Percentiles rank a stretch among this genome's conserved stretches.
Conservation (phyloP, 2,113 vertebrate genomes). For the Eretmochelys imbricata region DNA sequence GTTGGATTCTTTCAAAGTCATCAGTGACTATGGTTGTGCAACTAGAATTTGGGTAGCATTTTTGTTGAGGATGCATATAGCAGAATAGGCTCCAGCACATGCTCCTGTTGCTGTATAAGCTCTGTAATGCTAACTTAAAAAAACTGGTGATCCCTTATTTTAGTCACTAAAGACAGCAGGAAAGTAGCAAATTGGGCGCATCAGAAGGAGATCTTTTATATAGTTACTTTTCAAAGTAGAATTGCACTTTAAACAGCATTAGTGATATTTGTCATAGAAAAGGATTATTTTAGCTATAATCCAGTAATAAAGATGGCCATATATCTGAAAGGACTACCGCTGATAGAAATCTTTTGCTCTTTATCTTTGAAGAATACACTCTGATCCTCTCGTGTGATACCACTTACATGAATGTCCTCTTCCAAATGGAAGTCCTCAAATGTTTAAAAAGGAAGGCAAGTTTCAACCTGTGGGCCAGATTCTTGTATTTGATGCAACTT, state of each 20-base stretch:
- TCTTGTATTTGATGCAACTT: background rate
- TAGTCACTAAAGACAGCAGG: background rate
- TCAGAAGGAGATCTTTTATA: background rate
- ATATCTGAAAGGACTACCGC: background rate
- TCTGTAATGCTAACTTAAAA: background rate
- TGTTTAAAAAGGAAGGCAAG: background rate
- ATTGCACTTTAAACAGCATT: background rate
- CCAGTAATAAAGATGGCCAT: accelerated
- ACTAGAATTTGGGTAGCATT: background rate
- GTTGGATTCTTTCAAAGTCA: background rate
- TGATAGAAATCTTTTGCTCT: background rate
- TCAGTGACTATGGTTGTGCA: background rate
- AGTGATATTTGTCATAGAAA: background rate
- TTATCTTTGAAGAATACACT: background rate
- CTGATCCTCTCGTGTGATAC: background rate
- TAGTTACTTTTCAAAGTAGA: background rate
- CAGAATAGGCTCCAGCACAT: background rate
- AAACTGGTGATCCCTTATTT: background rate
- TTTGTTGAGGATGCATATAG: background rate
- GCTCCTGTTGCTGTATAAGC: background rate
- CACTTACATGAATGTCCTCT: background rate
- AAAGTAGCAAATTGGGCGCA: background rate
- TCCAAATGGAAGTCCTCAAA: background rate
- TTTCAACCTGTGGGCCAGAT: background rate
- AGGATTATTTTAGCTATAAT: background rate